A percentile compares a stretch with the other conserved stretches of the same genome.
phyloP scores from a whole-genome alignment of 2,113 vertebrate genomes.

The Phocoena phocoena region DNA sequence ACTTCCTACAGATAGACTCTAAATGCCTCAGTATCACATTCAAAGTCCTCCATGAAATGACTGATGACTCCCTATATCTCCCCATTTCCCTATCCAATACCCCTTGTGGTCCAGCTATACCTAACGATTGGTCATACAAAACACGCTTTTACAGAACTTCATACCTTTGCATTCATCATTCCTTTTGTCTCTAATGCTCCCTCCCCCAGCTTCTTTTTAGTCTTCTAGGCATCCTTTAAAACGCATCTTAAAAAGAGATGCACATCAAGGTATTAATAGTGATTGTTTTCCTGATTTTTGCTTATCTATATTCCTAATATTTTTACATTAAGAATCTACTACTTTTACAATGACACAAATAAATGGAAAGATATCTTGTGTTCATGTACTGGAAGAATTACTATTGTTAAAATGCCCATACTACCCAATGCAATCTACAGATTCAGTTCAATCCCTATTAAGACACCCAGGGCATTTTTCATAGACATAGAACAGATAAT shows the following conservation, averaged over 20 bases:
- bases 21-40: neutral
- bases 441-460: too few relatives aligned
- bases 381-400: too few relatives aligned
- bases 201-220: neutral
- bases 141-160: neutral
- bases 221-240: neutral
- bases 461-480: too few relatives aligned
- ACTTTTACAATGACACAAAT: neutral
- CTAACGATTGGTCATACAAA: neutral
- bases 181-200: neutral
- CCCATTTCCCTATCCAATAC: neutral
- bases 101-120: neutral
- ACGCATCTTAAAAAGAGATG: neutral
- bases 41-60: neutral
- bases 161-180: neutral
- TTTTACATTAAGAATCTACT: conserved; percentile 10
- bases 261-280: neutral
- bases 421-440: too few relatives aligned
- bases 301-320: neutral
- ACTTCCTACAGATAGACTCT: neutral
- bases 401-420: too few relatives aligned
- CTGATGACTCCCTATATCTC: neutral
- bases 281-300: neutral
- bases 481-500: too few relatives aligned
- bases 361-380: too few relatives aligned